Base-by-base conservation (phyloP, 1,140 invertebrate genomes). In the Aphaenogaster rudis region DNA sequence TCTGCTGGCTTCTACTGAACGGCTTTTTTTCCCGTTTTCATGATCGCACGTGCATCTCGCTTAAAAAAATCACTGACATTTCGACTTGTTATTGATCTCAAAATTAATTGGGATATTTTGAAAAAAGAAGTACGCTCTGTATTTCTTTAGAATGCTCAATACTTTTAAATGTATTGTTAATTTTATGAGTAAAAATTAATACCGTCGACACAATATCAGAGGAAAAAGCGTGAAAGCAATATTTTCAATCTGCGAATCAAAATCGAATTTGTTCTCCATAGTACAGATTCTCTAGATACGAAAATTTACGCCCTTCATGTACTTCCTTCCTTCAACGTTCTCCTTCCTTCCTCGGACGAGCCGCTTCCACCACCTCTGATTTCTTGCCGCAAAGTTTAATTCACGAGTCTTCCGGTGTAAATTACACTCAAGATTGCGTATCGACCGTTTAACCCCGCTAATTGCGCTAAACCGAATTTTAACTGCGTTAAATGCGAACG, bases 381-480 rank as follows among this genome's bases (percentile, higher is more conserved):
- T 61, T 36, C 72, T 85, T 48, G 33, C 52, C 39, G 66, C 67
- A 61, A 17, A 64, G 8, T 36, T 82, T 45, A 71, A 72, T 67
- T 86, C 78, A 36, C 80, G 28, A 57, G 4, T 71, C 69, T 88
- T 72, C 74, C 84, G 59, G 21, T 45, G 69, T 66, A 86, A 88
- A 81, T 87, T 81, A 42, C 69, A 66, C 52, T 48, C 39, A 52
- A 87, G 86, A 69, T 69, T 54, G 33, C 69, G n/a, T 69, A 81
- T 87, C 67, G 85, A 88, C 59, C 87, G 69, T 88, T 88, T 88
- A 88, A 88, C 88, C 85, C 39, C 61, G 77, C 88, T 88, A 88
- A 88, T 88, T 88, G 69, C 88, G 50, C 77, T 80, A 86, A 52
- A 86, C 82, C 87, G 82, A 88, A 88, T 78, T 69, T 76, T 71